These are phyloP conservation scores for Lophura nycthemera DNA, from an alignment of 2,113 vertebrate genomes.

Conservation along the genomic window DNA sequence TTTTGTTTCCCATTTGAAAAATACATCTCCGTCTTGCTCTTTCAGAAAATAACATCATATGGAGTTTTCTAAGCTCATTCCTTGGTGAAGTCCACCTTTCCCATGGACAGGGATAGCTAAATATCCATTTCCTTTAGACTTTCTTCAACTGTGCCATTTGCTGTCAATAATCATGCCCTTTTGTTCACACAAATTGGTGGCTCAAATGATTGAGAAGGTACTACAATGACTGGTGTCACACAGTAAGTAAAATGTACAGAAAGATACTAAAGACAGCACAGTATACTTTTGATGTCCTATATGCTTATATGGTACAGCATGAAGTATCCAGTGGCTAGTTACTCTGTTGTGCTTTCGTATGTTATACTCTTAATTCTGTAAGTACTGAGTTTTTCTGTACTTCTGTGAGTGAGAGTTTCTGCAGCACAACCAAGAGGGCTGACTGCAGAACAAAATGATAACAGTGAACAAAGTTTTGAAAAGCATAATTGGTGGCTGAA, in stretches of 20 bases:
- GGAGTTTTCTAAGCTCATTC: neutral
- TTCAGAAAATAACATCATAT: neutral
- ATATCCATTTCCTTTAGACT: neutral
- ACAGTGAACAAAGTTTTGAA: neutral
- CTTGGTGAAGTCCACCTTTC: neutral
- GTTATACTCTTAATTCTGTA: neutral
- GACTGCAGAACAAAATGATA: neutral
- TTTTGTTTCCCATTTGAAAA: neutral
- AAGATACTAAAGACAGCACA: neutral
- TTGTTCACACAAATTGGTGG: neutral
- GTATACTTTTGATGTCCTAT: neutral
- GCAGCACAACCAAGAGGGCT: neutral
- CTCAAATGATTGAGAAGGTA: neutral
- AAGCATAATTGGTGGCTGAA: neutral
- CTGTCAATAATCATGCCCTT: neutral
- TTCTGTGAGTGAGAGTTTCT: neutral
- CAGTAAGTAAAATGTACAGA: neutral
- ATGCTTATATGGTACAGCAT: rapidly evolving
- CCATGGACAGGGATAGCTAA: neutral
- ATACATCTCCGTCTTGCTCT: neutral
- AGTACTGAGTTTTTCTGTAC: neutral
- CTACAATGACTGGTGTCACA: neutral
- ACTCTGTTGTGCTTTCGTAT: neutral
- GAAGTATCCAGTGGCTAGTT: neutral
- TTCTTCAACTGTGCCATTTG: neutral